Base-by-base conservation (phyloP, 2,888 invertebrate genomes). In the Pachymerium ferrugineum region DNA sequence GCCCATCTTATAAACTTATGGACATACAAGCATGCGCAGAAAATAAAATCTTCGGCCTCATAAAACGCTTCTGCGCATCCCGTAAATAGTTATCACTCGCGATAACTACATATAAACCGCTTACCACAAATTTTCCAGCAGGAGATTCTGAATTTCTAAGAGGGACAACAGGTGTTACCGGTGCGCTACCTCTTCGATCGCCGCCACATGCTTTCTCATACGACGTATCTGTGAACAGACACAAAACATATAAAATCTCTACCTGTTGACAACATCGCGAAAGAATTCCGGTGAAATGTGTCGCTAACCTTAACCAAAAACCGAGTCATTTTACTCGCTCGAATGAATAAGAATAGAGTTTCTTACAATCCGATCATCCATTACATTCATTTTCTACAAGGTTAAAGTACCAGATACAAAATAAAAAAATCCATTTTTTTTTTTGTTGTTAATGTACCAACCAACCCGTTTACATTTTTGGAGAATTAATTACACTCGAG, bases 131-230 rank as follows among this genome's bases (percentile, higher is more conserved):
- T 78, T 91, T 88, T 78, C 92, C 92, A 75, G 93, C 90, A 78
- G 92, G 91, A 83, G 87, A 85, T 77, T 85, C 86, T 86, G 89
- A 84, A 86, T 62, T 79, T 77, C 77, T 76, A 68, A 85, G 85
- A 77, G 91, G 91, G 78, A 92, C 87, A 77, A 92, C 89, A 75
- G 91, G 91, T 78, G 92, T 91, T 78, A 90, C 89, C 76, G 93
- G 93, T 74, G 93, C 92, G 79, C 84, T 82, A n/a, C 83, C 81
- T 74, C 82, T 77, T 28, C 82, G 77, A 62, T 81, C 81, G 12
- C 77, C 80, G 73, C 81, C 81, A 82, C 92, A 92, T 83, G 92
- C 92, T 84, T 93, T 93, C 85, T 94, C 93, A 85, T 93, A 93
- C 78, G 93, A 93, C 79, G 93, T 92, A 84, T 94, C 93, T 94